Base-by-base conservation (phyloP, 2,888 invertebrate genomes). In the Eilema caniola region DNA sequence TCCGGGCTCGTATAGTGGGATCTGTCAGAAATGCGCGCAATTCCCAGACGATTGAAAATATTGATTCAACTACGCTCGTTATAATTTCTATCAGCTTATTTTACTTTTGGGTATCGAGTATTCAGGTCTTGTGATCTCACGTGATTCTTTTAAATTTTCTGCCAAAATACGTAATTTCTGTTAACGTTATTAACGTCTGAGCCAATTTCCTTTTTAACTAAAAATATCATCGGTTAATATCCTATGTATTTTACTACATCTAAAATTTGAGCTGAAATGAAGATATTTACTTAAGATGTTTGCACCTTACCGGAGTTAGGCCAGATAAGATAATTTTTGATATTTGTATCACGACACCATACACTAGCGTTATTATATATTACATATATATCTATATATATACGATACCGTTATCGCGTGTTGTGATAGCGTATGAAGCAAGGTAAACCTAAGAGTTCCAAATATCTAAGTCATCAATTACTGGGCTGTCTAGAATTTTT, bases 271-370 rank as follows among this genome's bases (percentile, higher is more conserved):
- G 71, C 73, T 80, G 74, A 77, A 80, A 75, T 83, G 78, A 82
- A 81, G 69, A 57, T 87, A 77, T 91, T 92, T 91, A 81, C 79
- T 82, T 79, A 87, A 88, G 87, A 88, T 90, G 87, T 92, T 92
- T 92, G 87, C 90, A 89, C 92, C 85, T 88, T 82, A 84, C 85
- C 82, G 78, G 84, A 85, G 86, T 84, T 83, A 75, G 70, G 70
- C 71, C 67, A 28, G 93, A 93, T 94, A 93, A 93, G 93, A 93
- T 92, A 92, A 88, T 86, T 90, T 90, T 88, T 86, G 84, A 92
- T 89, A 88, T 88, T 87, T 88, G 86, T 92, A 89, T 89, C 90
- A 89, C 88, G 84, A 87, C 85, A 83, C 60, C 60, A 31, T 61
- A 61, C 80, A 80, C 78, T 77, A 77, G 78, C n/a, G n/a, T n/a